Evolutionary conservation across 2,888 invertebrate genomes (phyloP).

Genomic region (Drosophila helvetica): DNA sequence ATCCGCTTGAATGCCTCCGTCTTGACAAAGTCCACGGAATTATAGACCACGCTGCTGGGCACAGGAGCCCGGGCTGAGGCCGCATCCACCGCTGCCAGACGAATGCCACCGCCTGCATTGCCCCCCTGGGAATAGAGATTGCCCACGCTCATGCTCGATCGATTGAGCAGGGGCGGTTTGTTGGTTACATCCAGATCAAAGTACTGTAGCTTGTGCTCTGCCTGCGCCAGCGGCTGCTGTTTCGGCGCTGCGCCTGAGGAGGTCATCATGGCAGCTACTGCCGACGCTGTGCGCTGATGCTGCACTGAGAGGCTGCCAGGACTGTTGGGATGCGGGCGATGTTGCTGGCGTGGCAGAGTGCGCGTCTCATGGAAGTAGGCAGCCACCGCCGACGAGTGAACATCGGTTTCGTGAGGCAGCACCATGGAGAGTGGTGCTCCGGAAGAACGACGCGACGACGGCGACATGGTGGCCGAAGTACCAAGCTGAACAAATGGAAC

Average conservation of each 20-base stretch:
- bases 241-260: conserved; percentile 17
- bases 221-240: conserved; percentile 48
- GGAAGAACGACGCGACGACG: conserved; percentile 73
- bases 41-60: conserved; percentile 89
- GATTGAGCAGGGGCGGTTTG: conserved; percentile 83
- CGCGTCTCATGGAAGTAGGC: conserved; percentile 77
- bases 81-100: conserved; percentile 79
- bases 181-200: conserved; percentile 91
- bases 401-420: conserved; percentile 74
- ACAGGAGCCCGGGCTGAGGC: conserved; percentile 84
- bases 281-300: conserved; percentile 78
- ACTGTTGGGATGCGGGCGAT: conserved; percentile 61
- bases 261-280: conserved; percentile 69
- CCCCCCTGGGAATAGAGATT: conserved; percentile 73
- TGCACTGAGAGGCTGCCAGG: conserved; percentile 71
- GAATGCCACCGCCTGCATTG: conserved; percentile 43
- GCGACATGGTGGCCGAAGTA: conserved; percentile 70
- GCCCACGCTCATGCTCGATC: conserved; percentile 79
- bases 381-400: conserved; percentile 53
- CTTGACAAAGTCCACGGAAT: conserved; percentile 96
- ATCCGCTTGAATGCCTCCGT: conserved; percentile 96
- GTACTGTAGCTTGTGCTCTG: conserved; percentile 88
- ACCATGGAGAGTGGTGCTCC: conserved; percentile 81
- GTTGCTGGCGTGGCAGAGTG: conserved; percentile 82
- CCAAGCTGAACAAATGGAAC: conserved; percentile 49